A percentile compares a stretch with the other conserved stretches of the same genome.
Conservation (phyloP, 2,113 vertebrate genomes). For the Myiozetetes cayanensis region DNA sequence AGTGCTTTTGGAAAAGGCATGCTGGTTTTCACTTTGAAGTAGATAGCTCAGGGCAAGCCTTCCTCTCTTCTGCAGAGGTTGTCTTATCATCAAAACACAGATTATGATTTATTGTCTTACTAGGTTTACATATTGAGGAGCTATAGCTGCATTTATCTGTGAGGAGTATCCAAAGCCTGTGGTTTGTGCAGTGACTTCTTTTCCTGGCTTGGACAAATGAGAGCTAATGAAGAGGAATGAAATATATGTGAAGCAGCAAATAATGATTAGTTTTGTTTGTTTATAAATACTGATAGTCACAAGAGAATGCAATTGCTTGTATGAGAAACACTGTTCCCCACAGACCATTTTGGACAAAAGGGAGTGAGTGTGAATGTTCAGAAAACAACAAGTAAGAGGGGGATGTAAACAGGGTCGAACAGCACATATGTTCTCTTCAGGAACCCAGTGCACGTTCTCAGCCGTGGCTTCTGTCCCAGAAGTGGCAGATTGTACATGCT, state of each 20-base stretch:
- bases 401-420: neutral
- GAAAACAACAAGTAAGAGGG: neutral
- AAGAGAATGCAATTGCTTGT: neutral
- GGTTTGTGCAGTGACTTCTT: neutral
- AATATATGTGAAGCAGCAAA: neutral
- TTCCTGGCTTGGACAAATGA: neutral
- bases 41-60: neutral
- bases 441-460: neutral
- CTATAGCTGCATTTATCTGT: neutral
- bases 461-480: neutral
- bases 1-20: neutral
- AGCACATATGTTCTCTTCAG: neutral
- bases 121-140: neutral
- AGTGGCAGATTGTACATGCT: neutral
- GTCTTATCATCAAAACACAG: neutral
- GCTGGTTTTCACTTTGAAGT: neutral
- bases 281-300: neutral
- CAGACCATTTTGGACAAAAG: neutral
- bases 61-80: neutral
- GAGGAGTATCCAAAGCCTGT: neutral
- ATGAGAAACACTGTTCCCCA: neutral
- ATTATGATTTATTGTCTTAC: neutral
- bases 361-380: neutral
- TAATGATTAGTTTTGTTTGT: neutral
- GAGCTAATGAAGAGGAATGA: neutral